Conservation (phyloP, 92 coral and sea anemone genomes). For the Heteractis magnifica region DNA sequence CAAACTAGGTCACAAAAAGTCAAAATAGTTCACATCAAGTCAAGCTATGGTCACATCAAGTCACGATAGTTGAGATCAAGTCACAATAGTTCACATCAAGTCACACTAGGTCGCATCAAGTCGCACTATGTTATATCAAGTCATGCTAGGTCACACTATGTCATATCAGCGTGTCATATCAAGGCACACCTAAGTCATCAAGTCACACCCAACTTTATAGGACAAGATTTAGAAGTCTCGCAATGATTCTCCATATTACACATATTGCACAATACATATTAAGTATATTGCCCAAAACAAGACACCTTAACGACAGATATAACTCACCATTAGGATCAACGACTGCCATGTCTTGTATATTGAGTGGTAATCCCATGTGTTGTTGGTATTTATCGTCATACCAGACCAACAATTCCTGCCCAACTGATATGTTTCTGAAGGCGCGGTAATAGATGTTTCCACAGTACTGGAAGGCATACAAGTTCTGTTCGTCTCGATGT, state of each 20-base stretch:
- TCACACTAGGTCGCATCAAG: no score
- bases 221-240: no score
- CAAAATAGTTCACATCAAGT: neutral
- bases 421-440: slow-evolving; percentile 85
- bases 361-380: slow-evolving; percentile 93
- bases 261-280: no score
- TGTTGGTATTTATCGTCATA: slow-evolving; percentile 95
- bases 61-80: no score
- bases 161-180: no score
- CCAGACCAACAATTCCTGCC: slow-evolving; percentile 94
- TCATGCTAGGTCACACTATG: neutral
- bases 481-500: slow-evolving; percentile 87
- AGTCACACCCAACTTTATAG: no score
- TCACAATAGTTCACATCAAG: no score
- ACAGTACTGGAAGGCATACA: slow-evolving; percentile 92
- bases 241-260: no score
- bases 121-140: neutral
- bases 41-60: neutral
- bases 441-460: slow-evolving; percentile 98
- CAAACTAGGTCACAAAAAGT: no score
- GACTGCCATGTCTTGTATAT: slow-evolving; percentile 88
- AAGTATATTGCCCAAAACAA: neutral
- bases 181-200: no score
- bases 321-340: slow-evolving; percentile 87
- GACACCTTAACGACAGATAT: no score